phyloP scores from a whole-genome alignment of 2,797 vertebrate species.

The Coranthus polyacanthus region DNA sequence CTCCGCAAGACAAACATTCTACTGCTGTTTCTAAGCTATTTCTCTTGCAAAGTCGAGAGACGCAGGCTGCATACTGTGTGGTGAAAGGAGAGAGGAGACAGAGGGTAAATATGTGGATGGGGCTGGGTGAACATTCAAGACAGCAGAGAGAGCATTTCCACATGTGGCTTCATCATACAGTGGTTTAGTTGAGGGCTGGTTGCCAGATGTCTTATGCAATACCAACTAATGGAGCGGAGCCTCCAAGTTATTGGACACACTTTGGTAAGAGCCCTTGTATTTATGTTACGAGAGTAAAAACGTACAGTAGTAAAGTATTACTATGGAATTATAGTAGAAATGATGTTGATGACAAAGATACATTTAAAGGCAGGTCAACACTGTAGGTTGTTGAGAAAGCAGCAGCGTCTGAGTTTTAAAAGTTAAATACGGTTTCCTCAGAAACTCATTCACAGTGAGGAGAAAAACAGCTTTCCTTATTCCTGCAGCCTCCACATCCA shows the following conservation, averaged over 20 bases:
- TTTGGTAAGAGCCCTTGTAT: not conserved
- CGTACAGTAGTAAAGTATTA: too few relatives aligned
- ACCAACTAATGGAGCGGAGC: not conserved
- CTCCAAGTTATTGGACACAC: not conserved
- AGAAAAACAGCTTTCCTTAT: too few relatives aligned
- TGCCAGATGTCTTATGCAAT: constrained; percentile 51
- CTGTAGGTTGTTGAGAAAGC: too few relatives aligned
- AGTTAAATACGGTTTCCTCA: too few relatives aligned
- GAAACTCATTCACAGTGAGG: too few relatives aligned
- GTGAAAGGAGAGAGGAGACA: constrained; percentile 39
- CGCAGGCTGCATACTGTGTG: constrained; percentile 22
- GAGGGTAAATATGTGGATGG: constrained; percentile 65
- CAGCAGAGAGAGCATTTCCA: constrained; percentile 60
- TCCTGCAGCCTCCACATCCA: too few relatives aligned
- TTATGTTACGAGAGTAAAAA: not conserved
- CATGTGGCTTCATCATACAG: constrained; percentile 58
- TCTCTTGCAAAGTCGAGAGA: constrained; percentile 6
- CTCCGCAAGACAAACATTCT: constrained; percentile 26
- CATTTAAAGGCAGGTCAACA: too few relatives aligned
- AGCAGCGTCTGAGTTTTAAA: too few relatives aligned
- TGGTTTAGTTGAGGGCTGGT: constrained; percentile 27
- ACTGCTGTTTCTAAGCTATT: constrained; percentile 15
- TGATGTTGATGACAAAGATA: too few relatives aligned
- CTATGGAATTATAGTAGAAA: too few relatives aligned
- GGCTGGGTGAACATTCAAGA: constrained; percentile 43